Conservation (phyloP, 2,113 vertebrate species). For the Machaerirhynchus nigripectus region DNA sequence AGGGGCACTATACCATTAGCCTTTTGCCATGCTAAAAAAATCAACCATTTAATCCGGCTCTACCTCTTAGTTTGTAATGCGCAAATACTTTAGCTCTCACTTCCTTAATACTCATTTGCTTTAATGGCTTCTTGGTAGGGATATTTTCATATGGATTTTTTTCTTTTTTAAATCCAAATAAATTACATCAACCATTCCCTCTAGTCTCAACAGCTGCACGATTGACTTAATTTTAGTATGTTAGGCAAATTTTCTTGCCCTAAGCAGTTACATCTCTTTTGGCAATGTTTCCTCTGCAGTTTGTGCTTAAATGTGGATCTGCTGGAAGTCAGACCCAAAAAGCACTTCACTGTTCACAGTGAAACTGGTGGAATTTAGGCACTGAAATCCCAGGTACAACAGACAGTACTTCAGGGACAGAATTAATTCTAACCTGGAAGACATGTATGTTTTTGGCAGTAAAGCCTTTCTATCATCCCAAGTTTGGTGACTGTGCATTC, state of each 20-base stretch:
- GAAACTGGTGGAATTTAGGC: neutral
- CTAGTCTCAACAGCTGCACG: neutral
- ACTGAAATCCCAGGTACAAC: neutral
- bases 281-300: neutral
- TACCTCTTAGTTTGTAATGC: neutral
- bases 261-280: neutral
- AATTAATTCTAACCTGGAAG: neutral
- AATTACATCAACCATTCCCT: neutral
- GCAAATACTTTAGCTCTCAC: neutral
- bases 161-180: constrained; percentile 3
- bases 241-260: neutral
- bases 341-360: neutral
- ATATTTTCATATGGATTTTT: neutral
- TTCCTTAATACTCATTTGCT: neutral
- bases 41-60: neutral
- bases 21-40: neutral
- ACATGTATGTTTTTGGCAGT: neutral
- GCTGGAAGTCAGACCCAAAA: neutral
- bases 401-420: neutral
- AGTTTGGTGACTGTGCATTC: fast-evolving
- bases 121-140: neutral
- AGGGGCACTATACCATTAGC: neutral
- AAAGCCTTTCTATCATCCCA: neutral
- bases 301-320: neutral
- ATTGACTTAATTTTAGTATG: neutral